Conservation (phyloP, 2,888 invertebrate genomes). For the Spicauda simplicius region DNA sequence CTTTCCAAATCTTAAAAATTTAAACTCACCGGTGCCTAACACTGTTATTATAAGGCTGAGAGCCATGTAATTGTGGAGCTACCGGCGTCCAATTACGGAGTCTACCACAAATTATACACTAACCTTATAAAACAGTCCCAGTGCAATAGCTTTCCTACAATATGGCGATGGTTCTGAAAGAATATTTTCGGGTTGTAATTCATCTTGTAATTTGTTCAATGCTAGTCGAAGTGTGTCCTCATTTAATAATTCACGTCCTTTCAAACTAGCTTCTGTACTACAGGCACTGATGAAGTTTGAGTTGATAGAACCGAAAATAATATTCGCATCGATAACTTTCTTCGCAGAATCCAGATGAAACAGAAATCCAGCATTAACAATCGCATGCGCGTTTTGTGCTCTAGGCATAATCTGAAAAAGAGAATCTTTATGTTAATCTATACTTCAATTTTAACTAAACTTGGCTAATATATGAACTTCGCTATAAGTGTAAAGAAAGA, state of each 20-base stretch:
- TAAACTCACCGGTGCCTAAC: too few relatives aligned
- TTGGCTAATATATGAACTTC: too few relatives aligned
- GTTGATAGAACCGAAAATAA: slow-evolving; percentile 88
- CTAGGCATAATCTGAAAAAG: slow-evolving; percentile 90
- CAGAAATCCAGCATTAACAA: slow-evolving; percentile 90
- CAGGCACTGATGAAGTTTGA: slow-evolving; percentile 83
- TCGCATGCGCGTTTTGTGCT: slow-evolving; percentile 91
- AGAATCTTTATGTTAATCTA: too few relatives aligned
- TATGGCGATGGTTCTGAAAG: slow-evolving; percentile 88
- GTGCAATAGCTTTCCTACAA: slow-evolving; percentile 89
- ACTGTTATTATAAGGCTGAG: too few relatives aligned
- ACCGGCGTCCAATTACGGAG: too few relatives aligned
- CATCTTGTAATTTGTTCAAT: slow-evolving; percentile 79
- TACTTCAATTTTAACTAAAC: too few relatives aligned
- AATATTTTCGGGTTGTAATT: slow-evolving; percentile 86
- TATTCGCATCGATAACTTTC: slow-evolving; percentile 73
- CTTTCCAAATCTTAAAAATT: too few relatives aligned
- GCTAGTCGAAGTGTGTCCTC: slow-evolving; percentile 75
- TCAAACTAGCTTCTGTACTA: slow-evolving; percentile 78
- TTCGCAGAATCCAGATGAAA: slow-evolving; percentile 81
- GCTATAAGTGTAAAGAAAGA: too few relatives aligned
- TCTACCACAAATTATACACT: background rate
- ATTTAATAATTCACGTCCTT: slow-evolving; percentile 73
- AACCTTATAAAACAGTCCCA: slow-evolving; percentile 93
- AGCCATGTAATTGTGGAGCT: too few relatives aligned